phyloP scores from a whole-genome alignment of 1,140 invertebrate species.

The Zaprionus taronus region DNA sequence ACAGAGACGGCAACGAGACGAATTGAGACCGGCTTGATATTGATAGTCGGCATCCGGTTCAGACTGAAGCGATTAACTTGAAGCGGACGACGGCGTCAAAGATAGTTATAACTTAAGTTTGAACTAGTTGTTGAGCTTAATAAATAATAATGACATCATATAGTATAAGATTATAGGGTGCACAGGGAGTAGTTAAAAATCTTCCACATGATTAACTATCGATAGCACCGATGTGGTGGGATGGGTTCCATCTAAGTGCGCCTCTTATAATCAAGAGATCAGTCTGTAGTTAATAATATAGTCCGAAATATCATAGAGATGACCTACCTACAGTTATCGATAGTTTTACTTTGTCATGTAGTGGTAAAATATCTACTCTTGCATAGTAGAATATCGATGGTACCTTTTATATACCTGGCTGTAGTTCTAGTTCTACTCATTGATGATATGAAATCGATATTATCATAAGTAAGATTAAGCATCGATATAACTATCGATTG shows the following conservation, averaged over 20 bases:
- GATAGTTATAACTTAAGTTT: slow-evolving; percentile 2
- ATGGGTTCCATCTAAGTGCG: background rate
- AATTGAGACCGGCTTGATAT: slow-evolving; percentile 12
- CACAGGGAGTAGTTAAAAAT: background rate
- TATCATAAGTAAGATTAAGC: background rate
- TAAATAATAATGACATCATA: background rate
- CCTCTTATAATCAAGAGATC: background rate
- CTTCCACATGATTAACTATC: background rate
- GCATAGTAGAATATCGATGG: too few species aligned
- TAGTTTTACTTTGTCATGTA: background rate
- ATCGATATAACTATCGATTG: background rate
- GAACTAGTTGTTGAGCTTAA: slow-evolving; percentile 3
- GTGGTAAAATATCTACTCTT: background rate
- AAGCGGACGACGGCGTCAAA: background rate
- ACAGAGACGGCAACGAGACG: background rate
- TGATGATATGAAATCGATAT: background rate
- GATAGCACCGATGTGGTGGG: background rate
- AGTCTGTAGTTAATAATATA: background rate
- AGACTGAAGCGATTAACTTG: background rate
- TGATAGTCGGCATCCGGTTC: slow-evolving; percentile 12
- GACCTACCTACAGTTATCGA: background rate
- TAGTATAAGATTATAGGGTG: background rate
- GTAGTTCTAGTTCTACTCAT: too few species aligned
- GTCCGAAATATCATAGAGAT: background rate
- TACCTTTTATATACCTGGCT: too few species aligned